Conservation (phyloP, 2,888 invertebrate species). For the Embidobia sp. region DNA sequence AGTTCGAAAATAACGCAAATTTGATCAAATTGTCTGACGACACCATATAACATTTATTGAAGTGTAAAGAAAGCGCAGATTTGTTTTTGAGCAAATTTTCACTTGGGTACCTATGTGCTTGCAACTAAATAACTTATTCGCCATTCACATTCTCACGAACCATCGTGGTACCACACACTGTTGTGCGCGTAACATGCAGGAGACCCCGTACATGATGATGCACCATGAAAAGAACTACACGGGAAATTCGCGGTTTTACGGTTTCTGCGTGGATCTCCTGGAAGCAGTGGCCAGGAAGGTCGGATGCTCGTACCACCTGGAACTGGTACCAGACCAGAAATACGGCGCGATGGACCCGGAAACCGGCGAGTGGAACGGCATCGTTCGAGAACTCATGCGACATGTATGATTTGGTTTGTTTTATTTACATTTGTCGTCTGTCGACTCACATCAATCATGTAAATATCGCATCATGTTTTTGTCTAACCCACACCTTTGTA, state of each 20-base stretch:
- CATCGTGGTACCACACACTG: constrained; percentile 33
- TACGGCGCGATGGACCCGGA: constrained; percentile 85
- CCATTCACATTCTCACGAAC: constrained; percentile 28
- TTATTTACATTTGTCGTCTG: constrained; percentile 67
- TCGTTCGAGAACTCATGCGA: constrained; percentile 87
- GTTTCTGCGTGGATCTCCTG: constrained; percentile 90
- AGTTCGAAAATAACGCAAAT: too few relatives aligned
- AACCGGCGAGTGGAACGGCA: constrained; percentile 86
- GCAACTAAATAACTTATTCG: constrained; percentile 27
- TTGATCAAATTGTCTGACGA: too few relatives aligned
- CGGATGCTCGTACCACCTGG: constrained; percentile 88
- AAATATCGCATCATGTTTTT: constrained; percentile 43
- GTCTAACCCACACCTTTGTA: constrained; percentile 10
- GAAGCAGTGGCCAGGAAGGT: constrained; percentile 86
- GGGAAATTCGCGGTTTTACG: constrained; percentile 89
- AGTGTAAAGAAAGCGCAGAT: too few relatives aligned
- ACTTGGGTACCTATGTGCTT: constrained; percentile 35
- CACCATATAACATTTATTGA: too few relatives aligned
- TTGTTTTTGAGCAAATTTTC: constrained; percentile 28
- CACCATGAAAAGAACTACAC: constrained; percentile 86
- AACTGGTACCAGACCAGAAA: constrained; percentile 87
- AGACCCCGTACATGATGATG: constrained; percentile 89
- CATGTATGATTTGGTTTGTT: constrained; percentile 84
- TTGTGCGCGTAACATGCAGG: constrained; percentile 81
- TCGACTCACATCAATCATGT: constrained; percentile 27